Conservation (phyloP, 2,797 vertebrate genomes). For the Phrynocephalus vlangalii region DNA sequence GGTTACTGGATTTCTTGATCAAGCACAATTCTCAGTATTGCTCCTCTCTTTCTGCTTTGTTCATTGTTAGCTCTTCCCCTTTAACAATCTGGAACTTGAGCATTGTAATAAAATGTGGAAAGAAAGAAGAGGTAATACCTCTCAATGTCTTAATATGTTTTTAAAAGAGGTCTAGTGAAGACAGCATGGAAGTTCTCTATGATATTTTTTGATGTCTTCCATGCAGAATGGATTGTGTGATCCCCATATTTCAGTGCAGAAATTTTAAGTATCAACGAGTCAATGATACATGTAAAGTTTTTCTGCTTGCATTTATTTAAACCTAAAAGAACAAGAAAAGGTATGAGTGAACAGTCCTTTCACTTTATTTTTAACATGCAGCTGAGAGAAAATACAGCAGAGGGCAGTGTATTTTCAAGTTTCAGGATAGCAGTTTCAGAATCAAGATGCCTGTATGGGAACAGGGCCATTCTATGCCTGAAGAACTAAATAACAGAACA, state of each 20-base stretch:
- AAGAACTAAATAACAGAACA: conserved; percentile 69
- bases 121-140: neutral
- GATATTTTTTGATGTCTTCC: conserved; percentile 18
- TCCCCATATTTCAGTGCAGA: conserved; percentile 40
- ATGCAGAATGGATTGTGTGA: conserved; percentile 48
- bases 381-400: conserved; percentile 67
- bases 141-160: neutral
- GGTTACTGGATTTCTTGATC: neutral
- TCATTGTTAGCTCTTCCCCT: neutral
- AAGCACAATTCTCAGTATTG: neutral
- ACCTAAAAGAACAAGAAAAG: conserved; percentile 27
- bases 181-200: fast-evolving
- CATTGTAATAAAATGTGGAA: neutral
- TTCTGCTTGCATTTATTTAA: conserved; percentile 64
- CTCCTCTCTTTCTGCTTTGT: neutral
- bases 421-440: conserved; percentile 54
- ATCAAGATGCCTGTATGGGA: conserved; percentile 52
- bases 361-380: conserved; percentile 36
- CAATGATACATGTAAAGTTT: conserved; percentile 66
- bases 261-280: conserved; percentile 58
- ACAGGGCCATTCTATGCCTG: conserved; percentile 39
- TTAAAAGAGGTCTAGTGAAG: neutral
- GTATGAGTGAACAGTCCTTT: conserved; percentile 32
- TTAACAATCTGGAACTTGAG: neutral
- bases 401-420: conserved; percentile 74